Evolutionary conservation across 1,140 invertebrate genomes (phyloP).

Genomic region (Lepidurus arcticus): DNA sequence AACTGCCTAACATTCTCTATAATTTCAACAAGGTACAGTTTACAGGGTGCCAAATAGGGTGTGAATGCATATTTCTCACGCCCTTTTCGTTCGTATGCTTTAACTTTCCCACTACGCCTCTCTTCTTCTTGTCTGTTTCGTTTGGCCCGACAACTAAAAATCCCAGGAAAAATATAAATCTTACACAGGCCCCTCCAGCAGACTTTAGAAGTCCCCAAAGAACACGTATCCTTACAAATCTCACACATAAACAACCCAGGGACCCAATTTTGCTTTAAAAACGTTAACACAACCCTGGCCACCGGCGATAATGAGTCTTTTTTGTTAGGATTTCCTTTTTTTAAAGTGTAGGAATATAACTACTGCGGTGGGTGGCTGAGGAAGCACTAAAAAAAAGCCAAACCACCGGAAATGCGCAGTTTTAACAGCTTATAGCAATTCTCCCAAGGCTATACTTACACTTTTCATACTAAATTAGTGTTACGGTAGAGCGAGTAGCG

Average conservation of each 20-base stretch:
- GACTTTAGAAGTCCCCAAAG: background rate
- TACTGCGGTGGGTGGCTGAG: background rate
- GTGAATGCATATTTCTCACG: slow-evolving; percentile 14
- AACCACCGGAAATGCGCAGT: slow-evolving; percentile 3
- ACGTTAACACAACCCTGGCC: slow-evolving; percentile 5
- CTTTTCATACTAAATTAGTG: background rate
- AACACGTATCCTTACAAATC: background rate
- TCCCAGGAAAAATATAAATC: background rate
- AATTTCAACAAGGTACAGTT: slow-evolving; percentile 16
- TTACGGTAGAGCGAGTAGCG: background rate
- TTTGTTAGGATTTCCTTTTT: background rate
- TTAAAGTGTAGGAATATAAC: background rate
- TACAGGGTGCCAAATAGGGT: slow-evolving; percentile 14
- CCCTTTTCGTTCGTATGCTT: background rate
- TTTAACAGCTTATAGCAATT: slow-evolving; percentile 15
- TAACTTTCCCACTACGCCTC: background rate
- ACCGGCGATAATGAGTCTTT: background rate
- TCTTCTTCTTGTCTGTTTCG: background rate
- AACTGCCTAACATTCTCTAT: background rate
- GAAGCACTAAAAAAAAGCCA: background rate
- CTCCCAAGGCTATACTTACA: background rate
- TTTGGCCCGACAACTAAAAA: background rate
- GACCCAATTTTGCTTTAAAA: background rate
- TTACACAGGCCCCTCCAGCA: background rate
- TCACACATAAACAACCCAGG: background rate